phyloP scores from a whole-genome alignment of 1,140 invertebrate genomes.

The Tachypleus tridentatus region DNA sequence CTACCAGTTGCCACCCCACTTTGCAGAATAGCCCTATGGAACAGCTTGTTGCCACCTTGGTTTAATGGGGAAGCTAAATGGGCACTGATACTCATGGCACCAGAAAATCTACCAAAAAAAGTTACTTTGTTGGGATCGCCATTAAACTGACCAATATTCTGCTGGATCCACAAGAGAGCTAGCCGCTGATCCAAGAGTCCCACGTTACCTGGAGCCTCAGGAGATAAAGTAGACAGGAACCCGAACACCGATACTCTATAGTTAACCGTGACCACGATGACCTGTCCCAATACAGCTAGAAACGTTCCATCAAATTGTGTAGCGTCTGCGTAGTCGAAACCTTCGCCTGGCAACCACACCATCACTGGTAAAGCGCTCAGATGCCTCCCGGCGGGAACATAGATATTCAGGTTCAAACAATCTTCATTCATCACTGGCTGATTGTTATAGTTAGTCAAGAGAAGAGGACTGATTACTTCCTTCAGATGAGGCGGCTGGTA shows the following conservation, averaged over 20 bases:
- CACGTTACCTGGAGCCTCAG: slow-evolving; percentile 75
- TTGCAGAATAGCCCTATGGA: slow-evolving; percentile 23
- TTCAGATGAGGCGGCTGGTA: slow-evolving; percentile 23
- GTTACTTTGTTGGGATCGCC: slow-evolving; percentile 71
- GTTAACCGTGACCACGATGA: slow-evolving; percentile 33
- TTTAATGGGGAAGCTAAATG: slow-evolving; percentile 23
- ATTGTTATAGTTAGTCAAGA: slow-evolving; percentile 13
- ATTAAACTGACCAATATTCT: slow-evolving; percentile 72
- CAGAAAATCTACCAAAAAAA: slow-evolving; percentile 52
- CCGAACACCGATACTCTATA: slow-evolving; percentile 50
- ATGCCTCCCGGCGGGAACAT: slow-evolving; percentile 14
- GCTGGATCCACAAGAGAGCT: slow-evolving; percentile 69
- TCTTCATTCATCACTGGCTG: slow-evolving; percentile 23
- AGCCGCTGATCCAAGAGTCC: slow-evolving; percentile 83
- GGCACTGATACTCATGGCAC: slow-evolving; percentile 26
- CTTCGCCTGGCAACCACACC: slow-evolving; percentile 28
- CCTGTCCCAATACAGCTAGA: slow-evolving; percentile 26
- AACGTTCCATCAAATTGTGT: slow-evolving; percentile 25
- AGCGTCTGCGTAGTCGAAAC: slow-evolving; percentile 28
- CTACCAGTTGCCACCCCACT: slow-evolving; percentile 26
- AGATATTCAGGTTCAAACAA: slow-evolving; percentile 28
- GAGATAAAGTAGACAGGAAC: slow-evolving; percentile 61
- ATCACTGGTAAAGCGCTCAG: slow-evolving; percentile 35
- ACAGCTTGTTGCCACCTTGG: slow-evolving; percentile 14
- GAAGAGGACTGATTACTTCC: slow-evolving; percentile 21